Percentiles rank a stretch among this genome's conserved stretches.
phyloP scores from a whole-genome alignment of 2,797 vertebrate genomes.

The Xerus rutilus region DNA sequence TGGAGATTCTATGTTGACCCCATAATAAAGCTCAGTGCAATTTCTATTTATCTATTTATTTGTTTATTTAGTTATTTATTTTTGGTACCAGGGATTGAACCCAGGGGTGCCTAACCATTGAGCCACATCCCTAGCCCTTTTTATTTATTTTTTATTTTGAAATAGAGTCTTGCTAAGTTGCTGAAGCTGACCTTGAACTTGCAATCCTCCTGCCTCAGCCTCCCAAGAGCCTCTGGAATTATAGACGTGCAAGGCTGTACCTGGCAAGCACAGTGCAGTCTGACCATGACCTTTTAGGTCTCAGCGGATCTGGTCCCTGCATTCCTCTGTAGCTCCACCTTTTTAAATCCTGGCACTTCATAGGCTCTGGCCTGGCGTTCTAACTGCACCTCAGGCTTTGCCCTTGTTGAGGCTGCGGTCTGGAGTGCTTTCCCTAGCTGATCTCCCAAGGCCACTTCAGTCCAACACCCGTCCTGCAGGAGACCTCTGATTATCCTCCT shows the following conservation, averaged over 20 bases:
- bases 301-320: not conserved
- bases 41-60: too few relatives aligned
- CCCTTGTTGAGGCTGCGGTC: not conserved
- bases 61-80: too few relatives aligned
- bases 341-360: fast-evolving
- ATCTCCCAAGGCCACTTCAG: not conserved
- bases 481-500: not conserved
- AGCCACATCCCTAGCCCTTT: too few relatives aligned
- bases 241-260: too few relatives aligned
- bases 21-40: not conserved
- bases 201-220: too few relatives aligned
- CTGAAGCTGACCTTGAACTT: too few relatives aligned
- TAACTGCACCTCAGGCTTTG: not conserved
- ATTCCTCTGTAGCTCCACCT: fast-evolving
- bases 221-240: too few relatives aligned
- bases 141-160: too few relatives aligned
- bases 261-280: not conserved
- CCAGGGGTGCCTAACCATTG: too few relatives aligned
- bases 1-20: not conserved
- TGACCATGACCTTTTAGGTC: not conserved
- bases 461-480: not conserved
- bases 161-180: too few relatives aligned
- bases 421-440: not conserved
- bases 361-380: not conserved
- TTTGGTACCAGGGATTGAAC: too few relatives aligned